Evolutionary conservation across 2,797 vertebrate genomes (phyloP).

Genomic region (Microctenopoma steveboyesi): DNA sequence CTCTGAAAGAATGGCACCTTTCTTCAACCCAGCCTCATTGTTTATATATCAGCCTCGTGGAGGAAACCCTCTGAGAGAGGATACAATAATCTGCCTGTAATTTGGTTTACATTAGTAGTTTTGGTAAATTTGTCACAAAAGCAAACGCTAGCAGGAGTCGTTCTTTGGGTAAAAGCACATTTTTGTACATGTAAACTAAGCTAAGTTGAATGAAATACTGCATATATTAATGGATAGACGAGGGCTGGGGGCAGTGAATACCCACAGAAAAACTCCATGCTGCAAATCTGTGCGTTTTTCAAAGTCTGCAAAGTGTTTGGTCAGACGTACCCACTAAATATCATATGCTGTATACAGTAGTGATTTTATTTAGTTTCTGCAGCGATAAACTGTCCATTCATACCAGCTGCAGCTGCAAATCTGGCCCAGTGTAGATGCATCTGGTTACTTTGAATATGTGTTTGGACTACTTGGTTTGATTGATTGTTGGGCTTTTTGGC

Average conservation of each 20-base stretch:
- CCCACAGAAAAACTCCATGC: neutral
- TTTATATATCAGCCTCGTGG: slow-evolving; percentile 45
- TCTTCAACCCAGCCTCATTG: slow-evolving; percentile 48
- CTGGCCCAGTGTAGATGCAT: slow-evolving; percentile 7
- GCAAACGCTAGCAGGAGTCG: neutral
- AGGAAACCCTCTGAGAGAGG: slow-evolving; percentile 44
- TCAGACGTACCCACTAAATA: neutral
- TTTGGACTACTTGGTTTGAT: slow-evolving; percentile 31
- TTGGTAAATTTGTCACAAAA: slow-evolving; percentile 39
- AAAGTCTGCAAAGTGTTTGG: neutral
- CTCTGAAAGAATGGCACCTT: slow-evolving; percentile 35
- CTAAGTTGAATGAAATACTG: neutral
- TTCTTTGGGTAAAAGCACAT: too few relatives aligned
- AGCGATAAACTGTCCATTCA: slow-evolving; percentile 1
- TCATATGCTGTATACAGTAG: neutral
- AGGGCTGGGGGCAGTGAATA: neutral
- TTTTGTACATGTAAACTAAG: neutral
- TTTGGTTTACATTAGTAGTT: slow-evolving; percentile 51
- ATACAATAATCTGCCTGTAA: slow-evolving; percentile 50
- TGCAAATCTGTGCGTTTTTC: neutral
- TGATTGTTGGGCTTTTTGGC: slow-evolving; percentile 33
- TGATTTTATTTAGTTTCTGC: neutral
- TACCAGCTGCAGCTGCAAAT: slow-evolving; percentile 16
- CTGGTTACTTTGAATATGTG: slow-evolving; percentile 32
- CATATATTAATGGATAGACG: neutral